Percentiles rank a stretch among this genome's conserved stretches.
These are phyloP conservation scores for Apodemia duryi DNA, from an alignment of 2,888 invertebrate genomes.

Conservation along the genomic window DNA sequence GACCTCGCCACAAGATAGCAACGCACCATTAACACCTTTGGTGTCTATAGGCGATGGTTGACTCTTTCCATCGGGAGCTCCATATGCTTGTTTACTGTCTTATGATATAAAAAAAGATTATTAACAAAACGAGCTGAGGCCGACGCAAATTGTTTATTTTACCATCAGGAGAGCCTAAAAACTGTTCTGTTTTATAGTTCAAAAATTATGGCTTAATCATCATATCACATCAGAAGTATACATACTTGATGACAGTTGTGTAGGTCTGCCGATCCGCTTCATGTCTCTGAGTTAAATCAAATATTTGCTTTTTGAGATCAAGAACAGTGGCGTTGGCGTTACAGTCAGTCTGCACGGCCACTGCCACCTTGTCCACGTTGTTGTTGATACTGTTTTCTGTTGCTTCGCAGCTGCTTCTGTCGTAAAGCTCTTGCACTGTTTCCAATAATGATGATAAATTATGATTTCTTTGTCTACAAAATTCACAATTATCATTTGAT, in stretches of 20 bases:
- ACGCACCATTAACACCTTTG: too few species aligned
- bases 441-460: conserved; percentile 13
- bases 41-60: too few species aligned
- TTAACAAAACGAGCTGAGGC: too few species aligned
- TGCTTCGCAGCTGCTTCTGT: not conserved
- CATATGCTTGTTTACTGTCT: too few species aligned
- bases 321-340: conserved; percentile 20
- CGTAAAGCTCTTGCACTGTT: conserved; percentile 14
- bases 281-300: conserved; percentile 40
- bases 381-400: not conserved
- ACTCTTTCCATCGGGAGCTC: too few species aligned
- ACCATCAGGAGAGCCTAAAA: too few species aligned
- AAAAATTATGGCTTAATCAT: too few species aligned
- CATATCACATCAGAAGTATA: not conserved
- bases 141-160: too few species aligned
- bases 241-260: conserved; percentile 44
- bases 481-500: conserved; percentile 20
- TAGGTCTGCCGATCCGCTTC: conserved; percentile 56
- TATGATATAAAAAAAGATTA: too few species aligned
- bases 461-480: conserved; percentile 18
- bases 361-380: conserved; percentile 24
- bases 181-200: too few species aligned
- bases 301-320: conserved; percentile 32
- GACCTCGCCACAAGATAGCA: too few species aligned
- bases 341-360: conserved; percentile 25